Evolutionary conservation across 2,113 vertebrate genomes (phyloP), one percentile per base, ranked within the genome.

Genomic region (Lophochroa leadbeateri): DNA sequence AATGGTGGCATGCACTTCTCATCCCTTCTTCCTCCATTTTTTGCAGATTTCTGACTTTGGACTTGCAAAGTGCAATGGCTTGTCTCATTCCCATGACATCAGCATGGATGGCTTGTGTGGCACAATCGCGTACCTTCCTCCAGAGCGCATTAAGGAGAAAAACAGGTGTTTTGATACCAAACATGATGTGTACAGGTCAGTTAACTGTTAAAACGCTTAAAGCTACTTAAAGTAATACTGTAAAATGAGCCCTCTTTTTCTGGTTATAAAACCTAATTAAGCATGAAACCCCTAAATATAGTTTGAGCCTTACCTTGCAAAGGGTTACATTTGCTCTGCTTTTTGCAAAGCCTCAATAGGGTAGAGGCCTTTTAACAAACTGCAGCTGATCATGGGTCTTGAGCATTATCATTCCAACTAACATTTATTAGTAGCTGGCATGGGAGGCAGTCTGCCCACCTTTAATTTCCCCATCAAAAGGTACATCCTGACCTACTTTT

Each of bases 181-280:
- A 84, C 99, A 99, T 5, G 99, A 99, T 3, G 99, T 99, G 17
- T 99, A 99, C 98, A 99, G 99, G 99, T 99, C 52, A 55, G 98
- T 80, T 77, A 69, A n/a, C 69, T 49, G 17, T 2, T 49, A n/a
- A 72, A 72, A 78, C 18, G 33, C 28, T 9, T 86, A 8, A 64
- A 86, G 71, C 16, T 10, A 4, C 10, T 78, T 83, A 37, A 50
- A 64, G 23, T 10, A 68, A 33, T 68, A 5, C 39, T 43, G 16
- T 31, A 83, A 82, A 90, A 63, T 16, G 3, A 90, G 7, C 8
- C 7, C 6, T 31, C 18, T 63, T n/a, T 60, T 78, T 78, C 72
- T 79, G 43, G 18, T 70, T 68, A 11, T 85, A 64, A 82, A 65
- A 75, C 35, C 23, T 50, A 31, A 53, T 33, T 35, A 57, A 81